Evolutionary conservation across 1,140 invertebrate genomes (phyloP), one percentile per base, ranked within the genome.

Genomic region (Phortica variegata): DNA sequence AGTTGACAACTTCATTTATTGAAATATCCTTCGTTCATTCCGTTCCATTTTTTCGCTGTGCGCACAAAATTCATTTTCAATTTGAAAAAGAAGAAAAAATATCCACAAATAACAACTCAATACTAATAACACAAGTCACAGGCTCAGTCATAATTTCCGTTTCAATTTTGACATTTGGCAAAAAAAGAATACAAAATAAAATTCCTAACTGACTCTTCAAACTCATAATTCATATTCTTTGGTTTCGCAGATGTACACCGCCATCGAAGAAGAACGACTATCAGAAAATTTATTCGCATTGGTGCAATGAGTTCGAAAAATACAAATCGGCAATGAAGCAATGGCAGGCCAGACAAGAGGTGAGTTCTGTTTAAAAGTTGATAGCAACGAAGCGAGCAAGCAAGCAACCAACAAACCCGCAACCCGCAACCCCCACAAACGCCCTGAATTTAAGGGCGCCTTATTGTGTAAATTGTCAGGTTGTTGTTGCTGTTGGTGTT

Each of bases 301-400:
- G 87, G 87, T 89, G 87, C 76, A 85, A 88, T 61, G 86, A 89
- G 77, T 88, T 89, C 73, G 85, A 89, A 75, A 88, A 87, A 76
- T 89, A 88, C 76, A 89, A 89, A 77, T 82, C 79, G 58, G 85
- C 85, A 26, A 87, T 88, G 85, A 87, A 88, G 63, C 80, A 81
- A 37, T 89, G 87, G 87, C 85, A 88, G 72, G 80, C 81, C 45
- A 82, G 84, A 60, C 85, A 88, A 81, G 81, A 84, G 78, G 86
- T 87, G 77, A 81, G 82, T 73, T 40, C 3, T n/a, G n/a, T n/a
- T n/a, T n/a, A 37, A 36, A 3, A 4, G 20, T 17, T 26, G 10
- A 3, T 37, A 29, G 4, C 13, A 34, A n/a, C 16, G 17, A 23
- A 20, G 34, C 6, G 34, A 13, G n/a, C 34, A 13, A 15, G 17